Evolutionary conservation across 92 coral and sea anemone genomes (phyloP), one percentile per base, ranked within the genome.

Genomic region (Chrysogorgia sp.): DNA sequence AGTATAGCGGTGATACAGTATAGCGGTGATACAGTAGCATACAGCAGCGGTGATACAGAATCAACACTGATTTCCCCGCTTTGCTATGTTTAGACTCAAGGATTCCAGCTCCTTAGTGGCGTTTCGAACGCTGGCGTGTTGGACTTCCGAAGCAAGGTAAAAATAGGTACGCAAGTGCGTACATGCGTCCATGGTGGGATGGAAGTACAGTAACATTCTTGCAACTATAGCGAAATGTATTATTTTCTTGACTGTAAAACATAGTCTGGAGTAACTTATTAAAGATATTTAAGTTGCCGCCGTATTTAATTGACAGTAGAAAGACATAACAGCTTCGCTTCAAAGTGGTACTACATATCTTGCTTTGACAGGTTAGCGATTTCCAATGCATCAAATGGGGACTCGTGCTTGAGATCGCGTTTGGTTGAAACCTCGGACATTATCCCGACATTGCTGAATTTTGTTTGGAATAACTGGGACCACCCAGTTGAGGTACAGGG

Each of bases 391-490:
- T 32, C 71, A 25, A 76, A 64, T 9, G 78, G 76, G 10, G 34
- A 31, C 23, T 58, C n/a, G n/a, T n/a, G 84, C 75, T 48, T 90
- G 9, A 82, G 71, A 61, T 50, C 85, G 10, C 88, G 83, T 53
- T 76, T 91, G 61, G 2, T 72, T 22, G 93, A 92, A 23, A 70
- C 87, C 34, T 87, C 86, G 6, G 76, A 74, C 19, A 80, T 93
- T 47, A 71, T 96, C 22, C 90, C 79, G 77, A 91, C 79, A 57
- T 84, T 93, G 47, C 82, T 93, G 52, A 80, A 77, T 15, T 89
- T 77, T 81, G 98, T 93, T 37, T 93, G 98, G 98, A 88, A 83
- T 26, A 58, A 84, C 84, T 93, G 98, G 98, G 98, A 91, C 26
- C 98, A 93, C 50, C 98, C 98, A 2, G 68, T 90, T 0, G 96